Evolutionary conservation across 2,888 invertebrate species (phyloP).

Genomic region (Drosophila helvetica): DNA sequence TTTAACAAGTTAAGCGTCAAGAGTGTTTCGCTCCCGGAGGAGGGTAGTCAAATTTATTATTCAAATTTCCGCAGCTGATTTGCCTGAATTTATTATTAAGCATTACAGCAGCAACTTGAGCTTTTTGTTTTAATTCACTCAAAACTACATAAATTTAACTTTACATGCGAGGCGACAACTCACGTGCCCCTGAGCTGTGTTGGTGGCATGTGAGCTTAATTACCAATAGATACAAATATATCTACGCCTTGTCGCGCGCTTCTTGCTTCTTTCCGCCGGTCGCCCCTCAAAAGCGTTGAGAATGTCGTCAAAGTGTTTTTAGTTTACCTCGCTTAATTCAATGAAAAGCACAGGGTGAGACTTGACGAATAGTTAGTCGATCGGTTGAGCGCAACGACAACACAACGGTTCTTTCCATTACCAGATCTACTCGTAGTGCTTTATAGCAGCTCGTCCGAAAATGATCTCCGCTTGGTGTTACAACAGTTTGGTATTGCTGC

Average conservation of each 20-base stretch:
- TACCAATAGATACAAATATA: conserved; percentile 37
- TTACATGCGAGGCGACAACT: conserved; percentile 69
- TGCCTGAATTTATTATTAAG: conserved; percentile 65
- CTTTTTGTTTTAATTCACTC: conserved; percentile 78
- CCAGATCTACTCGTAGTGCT: conserved; percentile 3
- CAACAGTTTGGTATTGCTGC: conserved; percentile 8
- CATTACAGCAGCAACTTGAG: conserved; percentile 51
- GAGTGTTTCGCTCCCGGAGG: conserved; percentile 54
- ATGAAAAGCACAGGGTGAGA: conserved; percentile 62
- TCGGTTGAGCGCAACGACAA: conserved; percentile 58
- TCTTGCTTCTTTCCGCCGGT: conserved; percentile 9
- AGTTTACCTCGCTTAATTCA: conserved; percentile 69
- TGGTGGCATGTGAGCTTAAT: conserved; percentile 27
- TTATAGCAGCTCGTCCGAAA: conserved; percentile 25
- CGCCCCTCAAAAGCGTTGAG: conserved; percentile 18
- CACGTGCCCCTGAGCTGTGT: conserved; percentile 53
- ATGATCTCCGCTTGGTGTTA: conserved; percentile 44
- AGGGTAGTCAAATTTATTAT: conserved; percentile 66
- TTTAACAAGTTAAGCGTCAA: conserved; percentile 62
- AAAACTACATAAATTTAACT: conserved; percentile 78
- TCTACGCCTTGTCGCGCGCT: conserved; percentile 29
- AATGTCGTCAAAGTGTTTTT: conserved; percentile 39
- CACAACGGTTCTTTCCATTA: conserved; percentile 59
- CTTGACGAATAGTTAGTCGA: conserved; percentile 68
- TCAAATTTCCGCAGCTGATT: conserved; percentile 68